These are phyloP conservation scores for Odontomyia ornata DNA, from an alignment of 2,888 invertebrate species.

Conservation along the genomic window DNA sequence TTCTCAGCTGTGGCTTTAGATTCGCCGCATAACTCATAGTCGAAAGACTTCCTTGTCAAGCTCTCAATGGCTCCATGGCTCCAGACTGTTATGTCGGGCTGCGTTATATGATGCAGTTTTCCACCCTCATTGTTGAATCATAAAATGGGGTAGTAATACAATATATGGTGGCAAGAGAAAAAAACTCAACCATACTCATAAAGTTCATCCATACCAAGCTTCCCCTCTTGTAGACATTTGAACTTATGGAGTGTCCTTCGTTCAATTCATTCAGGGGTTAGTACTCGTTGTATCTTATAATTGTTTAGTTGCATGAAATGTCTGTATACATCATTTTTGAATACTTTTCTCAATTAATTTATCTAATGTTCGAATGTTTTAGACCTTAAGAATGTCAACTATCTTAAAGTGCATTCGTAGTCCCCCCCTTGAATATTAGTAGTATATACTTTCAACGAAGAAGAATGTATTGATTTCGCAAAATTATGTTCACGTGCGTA, in stretches of 20 bases:
- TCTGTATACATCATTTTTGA: no score
- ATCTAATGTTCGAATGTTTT: no score
- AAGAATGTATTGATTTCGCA: no score
- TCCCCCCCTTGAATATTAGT: no score
- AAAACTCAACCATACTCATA: neutral
- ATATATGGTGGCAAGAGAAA: neutral
- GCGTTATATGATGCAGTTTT: constrained; percentile 19
- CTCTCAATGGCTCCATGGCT: neutral
- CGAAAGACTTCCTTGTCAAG: neutral
- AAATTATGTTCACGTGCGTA: no score
- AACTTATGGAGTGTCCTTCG: neutral
- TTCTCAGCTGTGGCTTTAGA: neutral
- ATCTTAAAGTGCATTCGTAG: no score
- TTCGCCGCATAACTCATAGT: neutral
- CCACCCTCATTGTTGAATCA: constrained; percentile 23
- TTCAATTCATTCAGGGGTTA: neutral
- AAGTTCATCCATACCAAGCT: neutral
- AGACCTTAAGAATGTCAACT: no score
- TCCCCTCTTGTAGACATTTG: neutral
- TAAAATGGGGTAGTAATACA: neutral
- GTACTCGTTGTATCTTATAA: neutral
- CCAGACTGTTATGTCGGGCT: neutral
- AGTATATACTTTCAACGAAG: no score
- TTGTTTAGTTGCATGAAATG: neutral
- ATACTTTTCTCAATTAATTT: no score